A percentile compares a stretch with the other conserved stretches of the same genome.
phyloP scores from a whole-genome alignment of 2,888 invertebrate genomes.

The Smittia aterrima region DNA sequence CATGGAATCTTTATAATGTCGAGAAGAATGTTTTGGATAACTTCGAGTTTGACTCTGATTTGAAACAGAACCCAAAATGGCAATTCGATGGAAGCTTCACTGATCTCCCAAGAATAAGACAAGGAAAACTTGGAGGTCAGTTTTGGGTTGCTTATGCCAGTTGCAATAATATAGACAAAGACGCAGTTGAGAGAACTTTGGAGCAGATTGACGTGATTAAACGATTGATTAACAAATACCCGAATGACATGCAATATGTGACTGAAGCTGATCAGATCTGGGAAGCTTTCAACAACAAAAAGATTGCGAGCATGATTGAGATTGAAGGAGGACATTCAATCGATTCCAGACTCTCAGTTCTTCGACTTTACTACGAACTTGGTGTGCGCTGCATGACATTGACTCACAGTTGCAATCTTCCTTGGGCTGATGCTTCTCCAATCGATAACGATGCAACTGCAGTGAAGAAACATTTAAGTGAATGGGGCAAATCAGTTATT shows the following conservation, averaged over 20 bases:
- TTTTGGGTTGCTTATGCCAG: slow-evolving; percentile 62
- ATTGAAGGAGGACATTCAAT: slow-evolving; percentile 64
- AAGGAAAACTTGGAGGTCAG: slow-evolving; percentile 60
- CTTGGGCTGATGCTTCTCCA: slow-evolving; percentile 54
- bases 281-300: slow-evolving; percentile 54
- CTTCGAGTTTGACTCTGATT: slow-evolving; percentile 53
- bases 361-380: slow-evolving; percentile 59
- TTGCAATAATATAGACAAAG: slow-evolving; percentile 57
- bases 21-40: slow-evolving; percentile 52
- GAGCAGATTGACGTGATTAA: slow-evolving; percentile 64
- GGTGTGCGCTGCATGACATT: slow-evolving; percentile 63
- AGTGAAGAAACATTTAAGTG: slow-evolving; percentile 39
- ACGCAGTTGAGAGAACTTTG: slow-evolving; percentile 58
- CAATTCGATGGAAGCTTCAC: slow-evolving; percentile 52
- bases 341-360: slow-evolving; percentile 58
- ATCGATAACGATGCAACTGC: slow-evolving; percentile 29
- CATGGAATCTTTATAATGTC: slow-evolving; percentile 52
- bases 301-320: slow-evolving; percentile 61
- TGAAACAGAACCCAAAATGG: slow-evolving; percentile 52
- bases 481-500: slow-evolving; percentile 54
- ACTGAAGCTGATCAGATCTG: slow-evolving; percentile 53
- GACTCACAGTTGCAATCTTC: slow-evolving; percentile 63
- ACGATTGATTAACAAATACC: slow-evolving; percentile 55
- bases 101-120: slow-evolving; percentile 56
- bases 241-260: slow-evolving; percentile 52